A percentile compares a stretch with the other conserved stretches of the same genome.
Evolutionary conservation across 2,888 invertebrate genomes (phyloP).

Genomic region (Hemicrepidius hirtus): DNA sequence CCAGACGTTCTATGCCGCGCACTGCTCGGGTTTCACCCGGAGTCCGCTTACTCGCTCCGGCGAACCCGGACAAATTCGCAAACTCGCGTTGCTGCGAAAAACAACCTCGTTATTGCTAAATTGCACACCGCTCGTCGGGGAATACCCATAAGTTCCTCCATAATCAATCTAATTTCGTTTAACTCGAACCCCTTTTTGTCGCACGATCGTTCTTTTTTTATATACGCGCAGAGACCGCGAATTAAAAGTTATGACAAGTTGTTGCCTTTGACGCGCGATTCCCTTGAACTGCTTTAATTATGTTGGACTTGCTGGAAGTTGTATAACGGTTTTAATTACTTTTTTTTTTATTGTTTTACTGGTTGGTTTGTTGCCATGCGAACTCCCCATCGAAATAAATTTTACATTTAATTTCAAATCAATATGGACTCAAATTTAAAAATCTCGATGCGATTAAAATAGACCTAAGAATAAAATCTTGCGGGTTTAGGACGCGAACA

Average conservation of each 20-base stretch:
- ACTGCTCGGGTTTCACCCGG: constrained; percentile 47
- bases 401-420: too few species aligned
- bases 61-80: constrained; percentile 51
- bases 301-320: constrained; percentile 7
- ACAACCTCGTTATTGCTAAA: constrained; percentile 46
- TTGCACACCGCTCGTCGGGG: constrained; percentile 30
- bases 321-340: constrained; percentile 15
- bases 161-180: constrained; percentile 42
- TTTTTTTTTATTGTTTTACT: constrained; percentile 9
- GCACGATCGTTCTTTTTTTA: not conserved
- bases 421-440: too few species aligned
- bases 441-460: too few species aligned
- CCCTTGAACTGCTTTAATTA: constrained; percentile 19
- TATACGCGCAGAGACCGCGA: not conserved
- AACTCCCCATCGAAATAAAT: constrained; percentile 18
- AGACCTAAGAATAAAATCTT: too few species aligned
- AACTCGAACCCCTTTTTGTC: constrained; percentile 12
- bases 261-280: constrained; percentile 3
- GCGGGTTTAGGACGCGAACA: too few species aligned
- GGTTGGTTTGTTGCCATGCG: not conserved
- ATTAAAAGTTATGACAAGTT: constrained; percentile 27
- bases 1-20: constrained; percentile 48
- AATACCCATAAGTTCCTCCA: constrained; percentile 44
- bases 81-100: constrained; percentile 39
- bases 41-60: constrained; percentile 46